Percentiles rank a stretch among this genome's conserved stretches.
phyloP scores from a whole-genome alignment of 2,113 vertebrate genomes.

The Alces alces region DNA sequence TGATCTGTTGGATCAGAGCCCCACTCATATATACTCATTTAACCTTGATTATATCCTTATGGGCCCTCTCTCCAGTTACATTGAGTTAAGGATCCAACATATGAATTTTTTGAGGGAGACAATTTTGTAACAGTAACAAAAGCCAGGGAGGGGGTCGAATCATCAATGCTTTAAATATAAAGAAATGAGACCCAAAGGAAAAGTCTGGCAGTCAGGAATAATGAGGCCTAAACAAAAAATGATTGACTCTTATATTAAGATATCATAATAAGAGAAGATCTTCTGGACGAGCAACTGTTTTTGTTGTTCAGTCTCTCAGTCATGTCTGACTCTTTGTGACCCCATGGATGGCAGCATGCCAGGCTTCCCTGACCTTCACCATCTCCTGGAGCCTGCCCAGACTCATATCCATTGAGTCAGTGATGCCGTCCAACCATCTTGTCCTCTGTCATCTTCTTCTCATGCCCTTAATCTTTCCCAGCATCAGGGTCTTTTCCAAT shows the following conservation, averaged over 20 bases:
- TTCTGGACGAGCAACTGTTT: background rate
- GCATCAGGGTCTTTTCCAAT: background rate
- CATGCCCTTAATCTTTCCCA: background rate
- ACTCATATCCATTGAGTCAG: background rate
- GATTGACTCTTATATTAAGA: background rate
- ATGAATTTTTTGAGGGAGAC: background rate
- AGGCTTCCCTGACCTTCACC: background rate
- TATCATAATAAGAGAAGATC: background rate
- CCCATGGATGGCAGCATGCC: background rate
- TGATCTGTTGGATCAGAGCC: background rate
- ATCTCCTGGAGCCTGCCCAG: background rate
- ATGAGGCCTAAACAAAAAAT: background rate
- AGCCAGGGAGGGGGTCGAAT: background rate
- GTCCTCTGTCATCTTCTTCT: background rate
- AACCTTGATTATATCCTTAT: background rate
- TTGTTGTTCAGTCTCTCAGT: background rate
- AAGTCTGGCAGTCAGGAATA: background rate
- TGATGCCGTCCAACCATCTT: background rate
- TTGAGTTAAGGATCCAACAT: background rate
- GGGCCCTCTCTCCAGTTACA: background rate
- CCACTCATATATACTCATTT: background rate
- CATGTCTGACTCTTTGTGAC: background rate
- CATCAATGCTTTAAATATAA: background rate
- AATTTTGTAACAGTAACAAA: background rate
- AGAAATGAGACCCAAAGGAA: background rate